These are phyloP conservation scores for Portevinia maculata DNA, from an alignment of 2,888 invertebrate species.

Conservation along the genomic window DNA sequence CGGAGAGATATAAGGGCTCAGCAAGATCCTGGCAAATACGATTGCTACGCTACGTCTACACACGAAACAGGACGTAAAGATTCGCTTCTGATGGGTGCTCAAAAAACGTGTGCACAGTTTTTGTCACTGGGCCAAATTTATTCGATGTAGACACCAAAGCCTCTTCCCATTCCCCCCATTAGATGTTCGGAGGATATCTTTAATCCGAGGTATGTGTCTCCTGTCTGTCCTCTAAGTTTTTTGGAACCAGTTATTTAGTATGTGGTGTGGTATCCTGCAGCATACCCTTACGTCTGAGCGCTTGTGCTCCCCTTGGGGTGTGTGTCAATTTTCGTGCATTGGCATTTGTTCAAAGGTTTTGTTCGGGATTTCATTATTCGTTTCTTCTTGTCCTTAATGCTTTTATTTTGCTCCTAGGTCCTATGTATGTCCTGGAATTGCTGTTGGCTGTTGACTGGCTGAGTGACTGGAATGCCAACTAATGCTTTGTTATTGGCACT, in stretches of 20 bases:
- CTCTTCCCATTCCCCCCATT: conserved; percentile 8
- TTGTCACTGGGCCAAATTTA: conserved; percentile 68
- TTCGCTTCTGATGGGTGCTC: conserved; percentile 24
- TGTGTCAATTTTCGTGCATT: conserved; percentile 63
- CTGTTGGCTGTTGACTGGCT: conserved; percentile 64
- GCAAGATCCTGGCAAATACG: conserved; percentile 54
- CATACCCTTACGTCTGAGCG: conserved; percentile 5
- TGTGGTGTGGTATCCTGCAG: conserved; percentile 10
- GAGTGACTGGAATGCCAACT: conserved; percentile 74
- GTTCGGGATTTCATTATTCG: conserved; percentile 14
- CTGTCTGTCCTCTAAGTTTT: conserved; percentile 37
- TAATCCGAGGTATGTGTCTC: conserved; percentile 63
- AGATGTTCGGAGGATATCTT: conserved; percentile 36
- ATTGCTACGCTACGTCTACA: not conserved
- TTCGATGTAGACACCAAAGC: conserved; percentile 60
- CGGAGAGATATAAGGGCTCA: conserved; percentile 47
- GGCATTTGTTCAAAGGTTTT: conserved; percentile 66
- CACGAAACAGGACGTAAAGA: conserved; percentile 22
- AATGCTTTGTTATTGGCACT: conserved; percentile 73
- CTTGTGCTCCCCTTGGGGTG: conserved; percentile 5
- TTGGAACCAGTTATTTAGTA: conserved; percentile 11
- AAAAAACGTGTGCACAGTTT: conserved; percentile 51
- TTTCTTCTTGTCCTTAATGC: conserved; percentile 16
- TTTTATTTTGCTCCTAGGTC: conserved; percentile 8
- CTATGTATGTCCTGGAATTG: conserved; percentile 1